Evolutionary conservation across 2,888 invertebrate genomes (phyloP).

Genomic region (Microlaimidae sp.): DNA sequence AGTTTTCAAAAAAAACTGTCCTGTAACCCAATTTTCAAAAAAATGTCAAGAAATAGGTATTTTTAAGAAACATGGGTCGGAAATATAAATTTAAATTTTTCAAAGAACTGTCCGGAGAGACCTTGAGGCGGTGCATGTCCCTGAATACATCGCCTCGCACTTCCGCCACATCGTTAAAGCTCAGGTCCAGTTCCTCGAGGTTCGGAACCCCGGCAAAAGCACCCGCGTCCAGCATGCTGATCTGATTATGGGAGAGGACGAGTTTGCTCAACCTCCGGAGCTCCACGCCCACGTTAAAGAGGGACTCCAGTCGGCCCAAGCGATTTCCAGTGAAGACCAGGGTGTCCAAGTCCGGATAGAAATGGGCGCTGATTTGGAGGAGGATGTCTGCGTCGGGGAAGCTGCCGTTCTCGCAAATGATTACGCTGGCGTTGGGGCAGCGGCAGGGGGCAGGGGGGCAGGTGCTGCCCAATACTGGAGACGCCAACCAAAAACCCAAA

Average conservation of each 20-base stretch:
- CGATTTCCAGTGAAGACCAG: not conserved
- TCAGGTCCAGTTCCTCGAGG: not conserved
- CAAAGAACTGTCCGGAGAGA: too few species aligned
- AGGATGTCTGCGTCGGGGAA: not conserved
- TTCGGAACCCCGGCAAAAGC: not conserved
- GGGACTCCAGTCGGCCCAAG: not conserved
- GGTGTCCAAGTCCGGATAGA: not conserved
- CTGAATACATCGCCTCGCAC: not conserved
- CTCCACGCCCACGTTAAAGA: not conserved
- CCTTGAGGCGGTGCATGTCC: too few species aligned
- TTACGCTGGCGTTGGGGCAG: not conserved
- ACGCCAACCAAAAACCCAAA: too few species aligned
- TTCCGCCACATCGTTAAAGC: not conserved
- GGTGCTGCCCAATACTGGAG: too few species aligned
- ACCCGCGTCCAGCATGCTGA: not conserved
- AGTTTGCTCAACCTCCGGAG: not conserved
- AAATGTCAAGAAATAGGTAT: too few species aligned
- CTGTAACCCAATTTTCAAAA: too few species aligned
- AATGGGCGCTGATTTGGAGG: not conserved
- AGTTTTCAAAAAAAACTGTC: too few species aligned
- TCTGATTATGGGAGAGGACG: not conserved
- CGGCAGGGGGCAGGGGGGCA: not conserved
- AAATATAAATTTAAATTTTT: too few species aligned
- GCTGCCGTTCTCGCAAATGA: not conserved
- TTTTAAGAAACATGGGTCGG: too few species aligned